phyloP scores from a whole-genome alignment of 2,113 vertebrate genomes.

The Sander lucioperca region DNA sequence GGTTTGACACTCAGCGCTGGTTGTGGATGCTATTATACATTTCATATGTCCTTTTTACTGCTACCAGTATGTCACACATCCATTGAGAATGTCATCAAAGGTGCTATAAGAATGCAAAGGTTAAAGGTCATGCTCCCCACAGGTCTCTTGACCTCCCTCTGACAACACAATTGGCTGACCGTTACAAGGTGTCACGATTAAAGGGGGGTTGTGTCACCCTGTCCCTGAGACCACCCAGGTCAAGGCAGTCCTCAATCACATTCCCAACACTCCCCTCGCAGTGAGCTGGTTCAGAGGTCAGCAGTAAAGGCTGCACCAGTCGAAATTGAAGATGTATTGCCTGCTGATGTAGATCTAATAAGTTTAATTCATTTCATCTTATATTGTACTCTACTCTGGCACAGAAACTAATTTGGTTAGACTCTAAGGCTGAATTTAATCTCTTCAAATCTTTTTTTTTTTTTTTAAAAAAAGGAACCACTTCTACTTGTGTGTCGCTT shows the following conservation, averaged over 20 bases:
- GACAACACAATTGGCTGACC: conserved; percentile 34
- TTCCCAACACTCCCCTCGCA: conserved; percentile 25
- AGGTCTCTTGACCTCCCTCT: conserved; percentile 21
- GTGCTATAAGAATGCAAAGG: conserved; percentile 11
- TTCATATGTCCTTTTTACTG: neutral
- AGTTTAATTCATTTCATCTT: neutral
- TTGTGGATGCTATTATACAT: neutral
- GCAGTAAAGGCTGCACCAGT: conserved; percentile 8
- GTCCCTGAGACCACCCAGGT: conserved; percentile 61
- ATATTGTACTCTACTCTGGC: neutral
- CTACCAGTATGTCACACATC: neutral
- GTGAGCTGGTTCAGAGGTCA: conserved; percentile 47
- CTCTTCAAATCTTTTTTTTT: neutral
- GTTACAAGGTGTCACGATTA: conserved; percentile 32
- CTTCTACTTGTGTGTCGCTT: neutral
- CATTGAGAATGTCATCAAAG: neutral
- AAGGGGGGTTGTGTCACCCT: conserved; percentile 17
- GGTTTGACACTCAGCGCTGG: too few species aligned
- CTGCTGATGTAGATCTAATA: neutral
- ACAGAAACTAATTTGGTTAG: neutral
- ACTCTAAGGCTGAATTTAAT: neutral
- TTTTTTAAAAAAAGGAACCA: neutral
- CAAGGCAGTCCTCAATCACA: conserved; percentile 28
- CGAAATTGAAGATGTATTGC: neutral
- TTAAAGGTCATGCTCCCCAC: conserved; percentile 26